Evolutionary conservation across 2,888 invertebrate genomes (phyloP).

Genomic region (Clepsis dumicolana): DNA sequence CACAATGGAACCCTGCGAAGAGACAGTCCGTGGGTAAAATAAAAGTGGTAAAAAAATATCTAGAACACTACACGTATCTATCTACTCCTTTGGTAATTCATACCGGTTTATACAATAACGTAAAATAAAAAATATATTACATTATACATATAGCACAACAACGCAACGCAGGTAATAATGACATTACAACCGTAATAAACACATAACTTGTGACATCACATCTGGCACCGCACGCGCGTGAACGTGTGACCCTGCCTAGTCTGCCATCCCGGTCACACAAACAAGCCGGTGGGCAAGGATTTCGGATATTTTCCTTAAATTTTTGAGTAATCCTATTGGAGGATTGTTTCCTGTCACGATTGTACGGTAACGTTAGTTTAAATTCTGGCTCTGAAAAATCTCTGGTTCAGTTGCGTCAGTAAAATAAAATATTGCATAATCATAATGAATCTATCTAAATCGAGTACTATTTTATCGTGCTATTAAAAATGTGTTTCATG

Average conservation of each 20-base stretch:
- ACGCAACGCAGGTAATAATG: constrained; percentile 59
- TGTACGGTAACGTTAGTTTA: too few species aligned
- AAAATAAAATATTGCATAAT: constrained; percentile 6
- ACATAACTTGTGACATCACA: constrained; percentile 61
- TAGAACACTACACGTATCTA: constrained; percentile 80
- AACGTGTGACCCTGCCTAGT: not conserved
- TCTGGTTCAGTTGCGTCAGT: not conserved
- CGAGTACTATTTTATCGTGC: constrained; percentile 44
- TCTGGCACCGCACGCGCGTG: constrained; percentile 33
- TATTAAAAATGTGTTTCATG: constrained; percentile 74
- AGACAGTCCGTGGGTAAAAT: constrained; percentile 52
- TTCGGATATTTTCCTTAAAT: too few species aligned
- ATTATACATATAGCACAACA: constrained; percentile 68
- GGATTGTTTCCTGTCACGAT: too few species aligned
- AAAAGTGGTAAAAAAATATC: constrained; percentile 68
- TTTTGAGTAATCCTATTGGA: too few species aligned
- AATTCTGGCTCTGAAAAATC: too few species aligned
- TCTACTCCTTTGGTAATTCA: constrained; percentile 82
- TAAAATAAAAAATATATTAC: constrained; percentile 66
- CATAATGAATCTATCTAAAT: not conserved
- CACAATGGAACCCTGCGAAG: constrained; percentile 56
- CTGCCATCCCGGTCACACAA: not conserved
- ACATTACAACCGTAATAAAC: constrained; percentile 61
- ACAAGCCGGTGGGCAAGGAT: not conserved
- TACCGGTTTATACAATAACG: constrained; percentile 80